A percentile compares a stretch with the other conserved stretches of the same genome.
Evolutionary conservation across 2,888 invertebrate species (phyloP).

Genomic region (Gymnosoma rotundatum): DNA sequence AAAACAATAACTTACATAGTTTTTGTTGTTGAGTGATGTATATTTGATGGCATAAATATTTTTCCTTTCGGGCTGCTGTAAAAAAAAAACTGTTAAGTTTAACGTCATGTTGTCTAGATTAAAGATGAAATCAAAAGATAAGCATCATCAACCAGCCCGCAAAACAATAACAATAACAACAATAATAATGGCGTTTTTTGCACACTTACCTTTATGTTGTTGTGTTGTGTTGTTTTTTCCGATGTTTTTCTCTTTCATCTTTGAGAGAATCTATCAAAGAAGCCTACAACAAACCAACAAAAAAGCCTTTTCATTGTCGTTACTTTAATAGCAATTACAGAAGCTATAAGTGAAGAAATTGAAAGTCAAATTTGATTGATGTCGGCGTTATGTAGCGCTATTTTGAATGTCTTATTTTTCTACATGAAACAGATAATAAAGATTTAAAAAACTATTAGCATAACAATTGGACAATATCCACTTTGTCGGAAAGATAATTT

Average conservation of each 20-base stretch:
- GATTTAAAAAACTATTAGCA: slow-evolving; percentile 53
- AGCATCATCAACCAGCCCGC: slow-evolving; percentile 44
- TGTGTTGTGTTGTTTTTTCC: neutral
- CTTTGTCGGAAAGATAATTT: neutral
- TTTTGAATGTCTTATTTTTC: slow-evolving; percentile 9
- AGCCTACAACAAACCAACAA: slow-evolving; percentile 12
- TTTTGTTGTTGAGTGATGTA: slow-evolving; percentile 26
- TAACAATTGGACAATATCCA: slow-evolving; percentile 13
- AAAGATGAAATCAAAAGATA: slow-evolving; percentile 70
- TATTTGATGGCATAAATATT: slow-evolving; percentile 58
- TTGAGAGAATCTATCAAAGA: slow-evolving; percentile 48
- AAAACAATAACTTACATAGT: neutral
- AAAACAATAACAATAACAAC: slow-evolving; percentile 57
- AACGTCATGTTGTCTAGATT: slow-evolving; percentile 70
- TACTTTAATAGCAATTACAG: slow-evolving; percentile 69
- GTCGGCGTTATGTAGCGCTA: slow-evolving; percentile 63
- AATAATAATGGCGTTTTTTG: slow-evolving; percentile 65
- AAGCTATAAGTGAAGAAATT: slow-evolving; percentile 70
- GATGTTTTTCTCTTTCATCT: slow-evolving; percentile 26
- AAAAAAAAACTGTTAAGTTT: slow-evolving; percentile 61
- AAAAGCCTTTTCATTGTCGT: slow-evolving; percentile 66
- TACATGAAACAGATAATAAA: neutral
- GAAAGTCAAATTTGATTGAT: slow-evolving; percentile 71
- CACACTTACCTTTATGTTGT: slow-evolving; percentile 40
- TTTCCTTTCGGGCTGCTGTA: slow-evolving; percentile 58